phyloP scores from a whole-genome alignment of 1,140 invertebrate genomes.

The Tyrophagus putrescentiae region DNA sequence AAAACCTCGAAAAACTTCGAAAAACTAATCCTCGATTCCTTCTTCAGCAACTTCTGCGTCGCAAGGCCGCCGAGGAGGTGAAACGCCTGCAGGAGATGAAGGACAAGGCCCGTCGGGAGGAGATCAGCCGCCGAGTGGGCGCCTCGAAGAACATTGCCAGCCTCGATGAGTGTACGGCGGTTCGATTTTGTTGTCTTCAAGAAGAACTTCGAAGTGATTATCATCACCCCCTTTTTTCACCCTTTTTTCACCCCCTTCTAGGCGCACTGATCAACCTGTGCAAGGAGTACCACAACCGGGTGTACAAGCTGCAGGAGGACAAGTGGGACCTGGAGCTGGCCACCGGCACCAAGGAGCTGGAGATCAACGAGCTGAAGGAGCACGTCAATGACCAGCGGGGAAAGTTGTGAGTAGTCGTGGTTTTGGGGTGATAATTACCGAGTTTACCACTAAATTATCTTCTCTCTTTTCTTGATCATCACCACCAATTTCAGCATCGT shows the following conservation, averaged over 20 bases:
- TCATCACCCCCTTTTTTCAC: no score
- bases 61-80: not conserved
- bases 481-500: not conserved
- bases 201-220: conserved; percentile 39
- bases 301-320: conserved; percentile 89
- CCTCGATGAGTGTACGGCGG: conserved; percentile 1
- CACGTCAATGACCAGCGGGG: conserved; percentile 11
- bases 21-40: no score
- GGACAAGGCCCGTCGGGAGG: not conserved
- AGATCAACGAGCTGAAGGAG: conserved; percentile 14
- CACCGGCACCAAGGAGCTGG: conserved; percentile 46
- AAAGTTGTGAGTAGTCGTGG: conserved; percentile 5
- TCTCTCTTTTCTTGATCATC: not conserved
- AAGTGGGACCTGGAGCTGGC: conserved; percentile 82
- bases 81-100: conserved; percentile 15
- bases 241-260: not conserved
- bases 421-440: not conserved
- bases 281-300: conserved; percentile 85
- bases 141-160: not conserved
- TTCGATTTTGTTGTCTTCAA: no score
- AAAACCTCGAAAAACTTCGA: no score
- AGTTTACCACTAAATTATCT: no score
- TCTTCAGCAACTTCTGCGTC: not conserved
- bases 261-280: conserved; percentile 29
- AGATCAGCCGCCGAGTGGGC: not conserved